Percentiles rank a stretch among this genome's conserved stretches.
These are phyloP conservation scores for Chalcosyrphus nemorum DNA, from an alignment of 2,888 invertebrate species.

Conservation along the genomic window DNA sequence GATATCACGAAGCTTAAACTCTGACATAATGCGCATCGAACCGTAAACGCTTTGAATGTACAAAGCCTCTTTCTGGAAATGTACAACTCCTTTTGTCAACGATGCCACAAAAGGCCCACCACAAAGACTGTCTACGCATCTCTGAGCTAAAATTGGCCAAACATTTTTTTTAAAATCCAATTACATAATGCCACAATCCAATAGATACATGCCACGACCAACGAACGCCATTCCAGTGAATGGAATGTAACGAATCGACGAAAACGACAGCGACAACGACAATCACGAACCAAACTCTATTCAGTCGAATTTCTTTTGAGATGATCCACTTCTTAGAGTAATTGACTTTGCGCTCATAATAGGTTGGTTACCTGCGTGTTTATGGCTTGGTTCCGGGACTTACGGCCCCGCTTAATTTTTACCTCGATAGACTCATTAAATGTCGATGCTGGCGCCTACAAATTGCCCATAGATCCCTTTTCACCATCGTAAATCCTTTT, in stretches of 20 bases:
- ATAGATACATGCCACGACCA: neutral
- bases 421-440: conserved; percentile 1
- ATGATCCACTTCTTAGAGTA: conserved; percentile 43
- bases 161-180: conserved; percentile 19
- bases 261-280: neutral
- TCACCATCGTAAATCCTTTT: conserved; percentile 25
- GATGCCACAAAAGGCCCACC: conserved; percentile 7
- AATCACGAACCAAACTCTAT: neutral
- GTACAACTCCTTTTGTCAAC: conserved; percentile 9
- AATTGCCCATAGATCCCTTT: conserved; percentile 38
- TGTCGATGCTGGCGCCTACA: neutral
- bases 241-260: neutral
- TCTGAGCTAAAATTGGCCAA: conserved; percentile 12
- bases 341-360: conserved; percentile 31
- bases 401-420: neutral
- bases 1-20: neutral
- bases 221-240: neutral
- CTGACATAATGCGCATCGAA: conserved; percentile 37
- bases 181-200: conserved; percentile 18
- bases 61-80: neutral
- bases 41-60: conserved; percentile 7
- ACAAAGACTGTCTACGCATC: conserved; percentile 24
- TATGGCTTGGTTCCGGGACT: conserved; percentile 23
- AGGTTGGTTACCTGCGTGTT: conserved; percentile 12
- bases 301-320: conserved; percentile 38